Conservation (phyloP, 2,888 invertebrate genomes). For the Morpho deidamia region DNA sequence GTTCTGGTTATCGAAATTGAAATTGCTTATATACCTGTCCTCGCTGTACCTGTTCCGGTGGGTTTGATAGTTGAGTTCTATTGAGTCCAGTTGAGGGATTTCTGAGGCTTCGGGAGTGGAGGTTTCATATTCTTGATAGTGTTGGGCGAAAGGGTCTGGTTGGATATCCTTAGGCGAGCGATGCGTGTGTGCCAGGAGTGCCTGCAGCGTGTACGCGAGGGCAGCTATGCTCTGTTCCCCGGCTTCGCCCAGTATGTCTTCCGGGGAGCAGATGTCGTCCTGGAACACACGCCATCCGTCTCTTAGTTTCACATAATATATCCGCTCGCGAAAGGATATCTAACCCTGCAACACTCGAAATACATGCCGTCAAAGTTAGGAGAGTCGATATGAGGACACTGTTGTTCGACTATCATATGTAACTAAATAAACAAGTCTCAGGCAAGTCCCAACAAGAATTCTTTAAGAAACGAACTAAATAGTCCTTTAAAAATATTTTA, state of each 20-base stretch:
- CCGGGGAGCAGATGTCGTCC: slow-evolving; percentile 82
- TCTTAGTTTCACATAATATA: slow-evolving; percentile 46
- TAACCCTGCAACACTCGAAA: slow-evolving; percentile 63
- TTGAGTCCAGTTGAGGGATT: slow-evolving; percentile 22
- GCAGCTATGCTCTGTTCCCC: slow-evolving; percentile 36
- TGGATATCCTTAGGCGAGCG: slow-evolving; percentile 71
- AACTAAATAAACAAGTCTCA: no score
- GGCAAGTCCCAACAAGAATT: no score
- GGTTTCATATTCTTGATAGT: slow-evolving; percentile 28
- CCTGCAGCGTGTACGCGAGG: slow-evolving; percentile 56
- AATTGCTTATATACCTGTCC: slow-evolving; percentile 55
- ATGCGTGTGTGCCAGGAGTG: slow-evolving; percentile 43
- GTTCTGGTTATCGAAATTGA: slow-evolving; percentile 40
- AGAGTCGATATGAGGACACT: no score
- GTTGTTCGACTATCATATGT: no score
- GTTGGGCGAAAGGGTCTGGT: slow-evolving; percentile 38
- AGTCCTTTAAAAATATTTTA: no score
- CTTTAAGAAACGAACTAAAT: no score
- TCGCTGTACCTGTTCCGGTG: slow-evolving; percentile 46
- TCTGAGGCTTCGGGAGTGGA: slow-evolving; percentile 14
- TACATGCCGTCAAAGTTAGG: slow-evolving; percentile 2
- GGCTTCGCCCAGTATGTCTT: slow-evolving; percentile 71
- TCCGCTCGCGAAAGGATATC: slow-evolving; percentile 55
- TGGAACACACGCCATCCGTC: slow-evolving; percentile 81
- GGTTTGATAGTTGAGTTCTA: slow-evolving; percentile 50